Evolutionary conservation across 2,797 vertebrate species (phyloP), one percentile per base, ranked within the genome.

Genomic region (Cheirogaleus major): DNA sequence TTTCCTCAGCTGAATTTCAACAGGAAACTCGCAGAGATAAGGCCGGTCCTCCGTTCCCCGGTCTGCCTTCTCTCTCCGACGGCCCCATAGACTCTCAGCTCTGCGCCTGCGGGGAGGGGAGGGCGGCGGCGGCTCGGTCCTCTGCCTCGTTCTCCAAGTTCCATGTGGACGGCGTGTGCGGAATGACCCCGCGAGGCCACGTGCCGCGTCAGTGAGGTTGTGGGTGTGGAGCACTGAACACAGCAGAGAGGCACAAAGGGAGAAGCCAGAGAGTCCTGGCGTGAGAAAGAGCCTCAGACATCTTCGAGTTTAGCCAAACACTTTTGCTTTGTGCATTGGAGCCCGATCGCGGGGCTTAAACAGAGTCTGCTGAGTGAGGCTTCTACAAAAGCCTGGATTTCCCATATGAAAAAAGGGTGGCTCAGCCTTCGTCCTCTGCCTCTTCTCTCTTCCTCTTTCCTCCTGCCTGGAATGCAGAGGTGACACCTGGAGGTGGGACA

Each of bases 361-460:
- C 7, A 52, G 70, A 41, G 17, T 9, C 73, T 48, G 22, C 48
- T 17, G 13, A 23, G 8, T 13, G 25, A n/a, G 52, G 17, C 30
- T 15, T 84, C 50, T 18, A 4, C 4, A 65, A 20, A 73, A 61
- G 15, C 4, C n/a, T 45, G 0, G 0, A 5, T 59, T 67, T 92
- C 63, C 55, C 41, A 67, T 25, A 8, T 7, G 12, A 7, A 30
- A 67, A 50, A 38, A 48, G 57, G 30, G 45, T 3, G 30, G 83
- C 27, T 48, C 57, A 14, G 45, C 27, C 48, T 81, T 30, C 22
- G 27, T 57, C 73, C 35, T 73, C 22, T 12, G 61, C 2, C 32
- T 57, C 63, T 22, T 67, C 45, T 72, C 82, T 57, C 72, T 84
- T 78, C 52, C 52, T 83, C 90, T 95, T 87, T 83, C 25, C 88